Percentiles rank a stretch among this genome's conserved stretches.
These are phyloP conservation scores for Helarctos malayanus DNA, from an alignment of 2,797 vertebrate species.

Conservation along the genomic window DNA sequence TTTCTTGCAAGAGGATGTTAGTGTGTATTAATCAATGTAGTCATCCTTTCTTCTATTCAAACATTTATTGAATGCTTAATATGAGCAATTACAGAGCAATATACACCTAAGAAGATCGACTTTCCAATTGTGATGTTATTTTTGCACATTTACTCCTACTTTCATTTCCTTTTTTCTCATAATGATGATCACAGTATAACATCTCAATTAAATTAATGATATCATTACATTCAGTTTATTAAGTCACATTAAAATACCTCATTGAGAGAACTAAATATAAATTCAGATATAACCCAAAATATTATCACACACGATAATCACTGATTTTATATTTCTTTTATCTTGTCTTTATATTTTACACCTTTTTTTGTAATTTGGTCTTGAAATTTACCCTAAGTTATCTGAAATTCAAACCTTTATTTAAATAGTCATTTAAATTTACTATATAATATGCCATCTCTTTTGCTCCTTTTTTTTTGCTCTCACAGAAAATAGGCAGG, in stretches of 20 bases:
- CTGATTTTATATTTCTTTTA: constrained; percentile 4
- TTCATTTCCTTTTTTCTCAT: not conserved
- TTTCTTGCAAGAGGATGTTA: not conserved
- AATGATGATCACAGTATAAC: not conserved
- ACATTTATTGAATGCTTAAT: not conserved
- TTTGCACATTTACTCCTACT: not conserved
- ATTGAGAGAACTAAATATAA: not conserved
- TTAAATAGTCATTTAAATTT: not conserved
- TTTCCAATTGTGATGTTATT: not conserved
- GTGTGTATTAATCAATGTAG: not conserved
- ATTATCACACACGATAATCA: not conserved
- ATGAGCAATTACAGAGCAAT: not conserved
- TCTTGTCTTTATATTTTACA: not conserved
- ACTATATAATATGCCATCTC: not conserved
- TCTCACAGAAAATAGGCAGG: not conserved
- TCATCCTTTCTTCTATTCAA: not conserved
- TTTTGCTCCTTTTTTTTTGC: not conserved
- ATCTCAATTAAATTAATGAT: not conserved
- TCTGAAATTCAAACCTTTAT: not conserved
- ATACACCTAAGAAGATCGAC: not conserved
- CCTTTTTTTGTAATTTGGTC: not conserved
- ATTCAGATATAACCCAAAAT: not conserved
- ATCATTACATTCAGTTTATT: not conserved
- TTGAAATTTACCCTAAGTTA: not conserved
- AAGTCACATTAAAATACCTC: not conserved